Evolutionary conservation across 2,113 vertebrate species (phyloP), one percentile per base, ranked within the genome.

Genomic region (Tichodroma muraria): DNA sequence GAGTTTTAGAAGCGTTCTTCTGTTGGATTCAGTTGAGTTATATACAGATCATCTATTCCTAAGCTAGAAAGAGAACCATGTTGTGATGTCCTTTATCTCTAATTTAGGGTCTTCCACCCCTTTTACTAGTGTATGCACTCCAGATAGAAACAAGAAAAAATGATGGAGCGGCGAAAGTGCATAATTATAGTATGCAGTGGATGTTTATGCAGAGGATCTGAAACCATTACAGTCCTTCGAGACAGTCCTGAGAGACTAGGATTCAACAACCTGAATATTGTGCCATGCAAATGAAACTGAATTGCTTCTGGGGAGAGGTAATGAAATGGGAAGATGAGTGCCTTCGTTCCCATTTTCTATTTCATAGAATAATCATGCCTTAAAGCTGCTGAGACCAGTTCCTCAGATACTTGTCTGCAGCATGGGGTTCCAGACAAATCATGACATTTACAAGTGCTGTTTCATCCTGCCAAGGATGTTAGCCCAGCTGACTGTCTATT

Each of bases 261-360:
- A 59, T 80, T 80, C 80, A 78, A 70, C 44, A 83, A 56, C 76
- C 60, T 56, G 64, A 96, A 88, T 88, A 78, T 47, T 71, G 76
- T 63, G 60, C 83, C 77, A 78, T 71, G 90, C 85, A 95, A 90
- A 92, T 70, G 80, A 83, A 79, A 86, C 27, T 85, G 78, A 85
- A 85, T 66, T 86, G 80, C 90, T 95, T 73, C 85, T 86, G 83
- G 92, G 80, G 15, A 93, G 72, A 90, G 22, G 44, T 80, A 94
- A 89, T 85, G 88, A 96, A 88, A 94, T 59, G 52, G 56, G 64
- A 93, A 94, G 72, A 90, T 54, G 79, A 88, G 90, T n/a, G 76
- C 44, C 90, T 86, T 94, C 10, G 13, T 86, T 92, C 59, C 33
- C 38, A 78, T 95, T 96, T 96, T 80, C 76, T 88, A 38, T 93